Percentiles rank a stretch among this genome's conserved stretches.
phyloP scores from a whole-genome alignment of 1,140 invertebrate genomes.

The Homalodisca vitripennis region DNA sequence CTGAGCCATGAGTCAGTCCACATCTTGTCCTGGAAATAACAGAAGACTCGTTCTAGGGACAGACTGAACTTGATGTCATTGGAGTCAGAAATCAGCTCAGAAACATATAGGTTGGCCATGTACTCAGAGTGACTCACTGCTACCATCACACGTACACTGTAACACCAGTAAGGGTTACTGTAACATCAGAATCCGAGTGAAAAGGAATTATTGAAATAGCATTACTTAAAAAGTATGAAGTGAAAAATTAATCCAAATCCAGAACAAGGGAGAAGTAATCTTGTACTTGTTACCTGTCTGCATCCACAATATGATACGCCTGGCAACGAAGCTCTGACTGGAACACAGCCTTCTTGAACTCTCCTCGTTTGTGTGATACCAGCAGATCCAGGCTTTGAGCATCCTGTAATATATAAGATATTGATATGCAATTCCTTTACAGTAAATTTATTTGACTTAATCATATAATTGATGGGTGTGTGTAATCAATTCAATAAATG shows the following conservation, averaged over 20 bases:
- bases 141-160: conserved; percentile 74
- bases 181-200: no score
- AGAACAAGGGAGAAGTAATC: no score
- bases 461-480: no score
- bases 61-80: conserved; percentile 61
- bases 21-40: conserved; percentile 71
- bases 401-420: conserved; percentile 57
- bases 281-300: conserved; percentile 58
- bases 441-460: no score
- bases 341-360: conserved; percentile 72
- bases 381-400: conserved; percentile 63
- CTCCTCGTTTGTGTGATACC: conserved; percentile 70
- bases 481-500: no score
- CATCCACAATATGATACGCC: conserved; percentile 82
- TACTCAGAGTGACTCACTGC: conserved; percentile 77
- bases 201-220: no score
- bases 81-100: conserved; percentile 56
- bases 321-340: conserved; percentile 62
- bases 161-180: no score
- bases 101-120: conserved; percentile 76
- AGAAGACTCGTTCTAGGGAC: conserved; percentile 79
- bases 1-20: conserved; percentile 80
- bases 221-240: no score
- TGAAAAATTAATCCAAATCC: no score
- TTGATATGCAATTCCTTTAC: no score